Base-by-base conservation (phyloP, 1,140 invertebrate species). In the Stegodyphus dumicola region DNA sequence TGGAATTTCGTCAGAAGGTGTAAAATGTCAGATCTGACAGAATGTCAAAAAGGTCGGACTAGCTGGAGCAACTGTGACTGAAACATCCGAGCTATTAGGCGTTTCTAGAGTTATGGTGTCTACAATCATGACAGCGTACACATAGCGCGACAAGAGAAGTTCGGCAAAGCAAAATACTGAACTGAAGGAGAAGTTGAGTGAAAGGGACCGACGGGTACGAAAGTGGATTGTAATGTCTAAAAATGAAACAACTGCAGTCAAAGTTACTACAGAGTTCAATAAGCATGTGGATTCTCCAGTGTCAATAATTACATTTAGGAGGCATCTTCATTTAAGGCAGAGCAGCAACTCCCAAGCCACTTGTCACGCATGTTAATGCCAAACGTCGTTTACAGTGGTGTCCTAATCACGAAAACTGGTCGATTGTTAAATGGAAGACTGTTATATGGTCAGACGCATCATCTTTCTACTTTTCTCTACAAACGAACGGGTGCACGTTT, bases 271-370 rank as follows among this genome's bases (percentile, higher is more conserved):
- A 60, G 56, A 60, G 56, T 5, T 60, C 56, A 60, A 60, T 60
- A 2, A 67, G 65, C 65, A 67, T 67, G 3, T 67, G 17, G 17
- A 67, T 1, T 67, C 65, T 17, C 6, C 65, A 67, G 65, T 67
- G 65, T 67, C 65, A 67, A 67, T 17, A 18, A 67, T 67, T 67
- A 18, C 1, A 67, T 2, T 67, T 67, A 17, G 65, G 17, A 67
- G 17, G 2, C 5, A 67, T n/a, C 5, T 13, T 67, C 92, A 92
- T 69, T 48, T 79, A 69, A 5, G 56, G 15, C 64, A 60, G 60
- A 69, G 17, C 49, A 52, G 48, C 70, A 15, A 73, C 53, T 73
- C 17, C 70, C 11, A 73, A 73, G n/a, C 70, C 56, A 67, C 49
- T 69, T 64, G 49, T 56, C 18, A 69, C 64, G 51, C 15, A n/a